Evolutionary conservation across 2,888 invertebrate genomes (phyloP).

Genomic region (Leptarthrus brevirostris): DNA sequence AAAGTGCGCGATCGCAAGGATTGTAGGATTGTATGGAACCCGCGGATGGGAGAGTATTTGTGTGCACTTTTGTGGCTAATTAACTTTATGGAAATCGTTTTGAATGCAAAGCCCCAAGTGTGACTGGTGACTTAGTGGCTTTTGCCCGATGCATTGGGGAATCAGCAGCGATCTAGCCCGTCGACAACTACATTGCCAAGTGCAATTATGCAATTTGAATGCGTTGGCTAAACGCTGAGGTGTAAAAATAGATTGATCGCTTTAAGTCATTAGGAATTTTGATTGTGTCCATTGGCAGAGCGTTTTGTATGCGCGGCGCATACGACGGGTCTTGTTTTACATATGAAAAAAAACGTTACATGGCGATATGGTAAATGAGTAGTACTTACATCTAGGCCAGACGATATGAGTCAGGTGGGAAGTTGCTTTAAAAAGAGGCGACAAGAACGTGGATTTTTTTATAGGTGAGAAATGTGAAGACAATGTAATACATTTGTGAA

Average conservation of each 20-base stretch:
- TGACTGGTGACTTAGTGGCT: no score
- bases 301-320: neutral
- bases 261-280: conserved; percentile 15
- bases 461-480: no score
- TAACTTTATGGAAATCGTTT: neutral
- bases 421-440: neutral
- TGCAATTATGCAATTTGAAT: conserved; percentile 29
- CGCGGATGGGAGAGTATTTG: neutral
- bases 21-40: conserved; percentile 13
- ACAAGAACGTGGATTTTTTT: no score
- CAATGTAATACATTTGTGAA: no score
- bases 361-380: no score
- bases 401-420: neutral
- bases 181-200: conserved; percentile 2
- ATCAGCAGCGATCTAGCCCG: neutral
- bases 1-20: conserved; percentile 6
- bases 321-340: neutral
- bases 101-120: neutral
- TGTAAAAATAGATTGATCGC: conserved; percentile 25
- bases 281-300: neutral
- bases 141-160: no score
- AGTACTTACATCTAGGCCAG: neutral
- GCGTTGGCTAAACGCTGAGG: conserved; percentile 1
- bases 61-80: neutral
- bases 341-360: neutral